These are phyloP conservation scores for Hoplostethus atlanticus DNA, from an alignment of 2,797 vertebrate genomes.

Conservation along the genomic window DNA sequence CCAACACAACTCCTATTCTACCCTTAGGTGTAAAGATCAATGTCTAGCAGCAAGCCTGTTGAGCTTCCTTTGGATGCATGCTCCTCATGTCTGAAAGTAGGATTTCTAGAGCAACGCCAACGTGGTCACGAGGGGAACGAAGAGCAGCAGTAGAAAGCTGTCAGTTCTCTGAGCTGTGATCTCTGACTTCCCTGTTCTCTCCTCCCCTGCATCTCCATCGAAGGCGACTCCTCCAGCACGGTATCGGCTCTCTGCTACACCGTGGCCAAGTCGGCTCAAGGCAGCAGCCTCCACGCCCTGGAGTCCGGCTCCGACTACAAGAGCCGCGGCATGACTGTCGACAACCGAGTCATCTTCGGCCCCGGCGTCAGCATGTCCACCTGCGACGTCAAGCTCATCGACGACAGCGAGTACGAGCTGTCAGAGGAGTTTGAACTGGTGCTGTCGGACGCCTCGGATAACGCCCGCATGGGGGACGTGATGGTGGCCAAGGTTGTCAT, in stretches of 20 bases:
- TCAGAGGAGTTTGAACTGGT: constrained; percentile 95
- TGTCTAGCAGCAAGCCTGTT: too few species aligned
- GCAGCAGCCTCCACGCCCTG: constrained; percentile 90
- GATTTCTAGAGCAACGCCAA: too few species aligned
- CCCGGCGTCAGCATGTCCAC: constrained; percentile 89
- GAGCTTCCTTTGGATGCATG: too few species aligned
- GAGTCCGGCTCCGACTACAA: constrained; percentile 96
- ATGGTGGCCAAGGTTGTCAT: constrained; percentile 89
- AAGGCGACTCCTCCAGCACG: constrained; percentile 91
- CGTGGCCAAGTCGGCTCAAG: constrained; percentile 88
- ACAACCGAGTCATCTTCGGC: constrained; percentile 89
- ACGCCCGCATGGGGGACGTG: constrained; percentile 87
- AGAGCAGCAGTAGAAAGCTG: too few species aligned
- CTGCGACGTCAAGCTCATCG: constrained; percentile 91
- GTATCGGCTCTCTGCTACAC: constrained; percentile 96
- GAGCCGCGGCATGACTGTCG: constrained; percentile 86
- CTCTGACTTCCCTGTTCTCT: too few species aligned
- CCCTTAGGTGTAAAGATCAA: too few species aligned
- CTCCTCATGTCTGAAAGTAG: too few species aligned
- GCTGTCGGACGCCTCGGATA: constrained; percentile 89
- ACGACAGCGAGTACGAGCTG: constrained; percentile 98
- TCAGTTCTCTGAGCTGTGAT: background rate
- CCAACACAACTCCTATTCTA: too few species aligned
- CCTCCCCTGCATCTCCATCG: background rate
- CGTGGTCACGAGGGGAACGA: too few species aligned